Conservation (phyloP, 2,888 invertebrate species). For the Dasysyrphus albostriatus region DNA sequence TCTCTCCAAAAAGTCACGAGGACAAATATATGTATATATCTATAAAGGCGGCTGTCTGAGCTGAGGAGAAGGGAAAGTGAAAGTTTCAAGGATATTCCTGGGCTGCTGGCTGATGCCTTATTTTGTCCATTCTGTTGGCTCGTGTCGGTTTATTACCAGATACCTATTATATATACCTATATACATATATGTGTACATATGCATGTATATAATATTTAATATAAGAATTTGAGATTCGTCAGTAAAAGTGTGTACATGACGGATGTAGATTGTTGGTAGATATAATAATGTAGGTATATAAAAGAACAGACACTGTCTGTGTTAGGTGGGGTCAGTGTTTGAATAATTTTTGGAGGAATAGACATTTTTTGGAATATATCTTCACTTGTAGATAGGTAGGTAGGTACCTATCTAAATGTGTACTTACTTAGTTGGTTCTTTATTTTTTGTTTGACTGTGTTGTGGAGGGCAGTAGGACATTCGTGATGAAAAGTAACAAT, state of each 20-base stretch:
- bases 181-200: slow-evolving; percentile 1
- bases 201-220: slow-evolving; percentile 54
- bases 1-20: slow-evolving; percentile 55
- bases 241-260: slow-evolving; percentile 35
- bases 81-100: slow-evolving; percentile 75
- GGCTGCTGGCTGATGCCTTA: slow-evolving; percentile 65
- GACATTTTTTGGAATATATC: slow-evolving; percentile 51
- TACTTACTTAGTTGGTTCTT: slow-evolving; percentile 15
- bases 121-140: slow-evolving; percentile 62
- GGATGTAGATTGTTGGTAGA: slow-evolving; percentile 20
- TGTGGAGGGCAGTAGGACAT: slow-evolving; percentile 38
- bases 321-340: slow-evolving; percentile 76
- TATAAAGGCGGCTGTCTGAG: slow-evolving; percentile 12
- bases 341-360: slow-evolving; percentile 59
- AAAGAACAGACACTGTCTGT: slow-evolving; percentile 45
- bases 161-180: background rate
- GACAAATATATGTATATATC: too few relatives aligned
- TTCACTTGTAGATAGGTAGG: slow-evolving; percentile 24
- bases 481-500: slow-evolving; percentile 7
- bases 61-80: slow-evolving; percentile 55
- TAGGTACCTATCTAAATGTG: slow-evolving; percentile 11
- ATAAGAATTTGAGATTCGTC: slow-evolving; percentile 52
- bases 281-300: slow-evolving; percentile 1
- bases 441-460: slow-evolving; percentile 20
- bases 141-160: slow-evolving; percentile 66